phyloP scores from a whole-genome alignment of 2,888 invertebrate genomes.

The Lordiphosa andalusiaca region DNA sequence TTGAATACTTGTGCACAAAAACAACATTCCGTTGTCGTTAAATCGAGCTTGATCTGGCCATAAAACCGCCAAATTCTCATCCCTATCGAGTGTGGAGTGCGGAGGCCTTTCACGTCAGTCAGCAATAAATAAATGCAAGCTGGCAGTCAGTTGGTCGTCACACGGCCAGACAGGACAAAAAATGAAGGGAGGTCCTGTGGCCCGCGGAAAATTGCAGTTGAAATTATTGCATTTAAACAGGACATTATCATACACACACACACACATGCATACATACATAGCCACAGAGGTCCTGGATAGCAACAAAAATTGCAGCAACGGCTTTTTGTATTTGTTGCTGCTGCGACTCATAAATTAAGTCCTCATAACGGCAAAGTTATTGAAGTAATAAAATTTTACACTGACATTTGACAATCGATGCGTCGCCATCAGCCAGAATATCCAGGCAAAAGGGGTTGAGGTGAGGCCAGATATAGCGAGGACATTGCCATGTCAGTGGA shows the following conservation, averaged over 20 bases:
- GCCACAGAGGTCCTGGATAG: constrained; percentile 30
- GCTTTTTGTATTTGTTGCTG: constrained; percentile 57
- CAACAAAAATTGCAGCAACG: constrained; percentile 66
- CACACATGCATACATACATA: constrained; percentile 15
- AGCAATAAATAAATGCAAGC: constrained; percentile 78
- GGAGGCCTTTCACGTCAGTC: constrained; percentile 63
- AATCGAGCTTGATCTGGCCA: background rate
- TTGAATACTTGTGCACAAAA: too few species aligned
- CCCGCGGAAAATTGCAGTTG: constrained; percentile 62
- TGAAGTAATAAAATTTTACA: constrained; percentile 79
- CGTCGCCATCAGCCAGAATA: constrained; percentile 42
- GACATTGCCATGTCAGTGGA: too few species aligned
- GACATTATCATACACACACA: constrained; percentile 65
- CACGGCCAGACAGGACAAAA: constrained; percentile 36
- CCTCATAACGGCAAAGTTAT: constrained; percentile 78
- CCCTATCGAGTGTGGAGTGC: constrained; percentile 6
- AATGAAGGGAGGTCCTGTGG: constrained; percentile 20
- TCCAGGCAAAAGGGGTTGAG: background rate
- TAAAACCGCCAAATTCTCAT: constrained; percentile 12
- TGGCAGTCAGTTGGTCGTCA: constrained; percentile 76
- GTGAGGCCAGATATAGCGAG: too few species aligned
- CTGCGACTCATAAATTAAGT: constrained; percentile 79
- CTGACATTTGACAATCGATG: constrained; percentile 79
- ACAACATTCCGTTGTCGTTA: too few species aligned
- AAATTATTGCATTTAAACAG: constrained; percentile 77